Evolutionary conservation across 1,140 invertebrate genomes (phyloP).

Genomic region (Paramacrobiotus metropolitanus): DNA sequence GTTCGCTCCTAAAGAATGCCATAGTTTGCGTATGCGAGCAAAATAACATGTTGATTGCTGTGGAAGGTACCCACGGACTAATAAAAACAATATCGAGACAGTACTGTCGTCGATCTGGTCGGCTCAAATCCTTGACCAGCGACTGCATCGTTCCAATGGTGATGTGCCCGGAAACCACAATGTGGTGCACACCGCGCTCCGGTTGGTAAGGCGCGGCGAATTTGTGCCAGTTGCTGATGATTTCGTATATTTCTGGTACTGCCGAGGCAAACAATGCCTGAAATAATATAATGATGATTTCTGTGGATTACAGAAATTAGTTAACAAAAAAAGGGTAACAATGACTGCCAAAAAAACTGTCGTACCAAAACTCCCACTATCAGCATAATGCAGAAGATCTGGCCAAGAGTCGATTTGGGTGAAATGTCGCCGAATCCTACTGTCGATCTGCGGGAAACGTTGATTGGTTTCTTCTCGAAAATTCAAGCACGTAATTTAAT

Average conservation of each 20-base stretch:
- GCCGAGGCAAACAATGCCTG: not conserved
- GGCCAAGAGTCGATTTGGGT: not conserved
- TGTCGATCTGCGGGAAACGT: not conserved
- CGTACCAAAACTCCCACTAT: constrained; percentile 1
- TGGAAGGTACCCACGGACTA: not conserved
- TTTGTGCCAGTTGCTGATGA: not conserved
- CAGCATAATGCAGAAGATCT: not conserved
- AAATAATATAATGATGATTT: not conserved
- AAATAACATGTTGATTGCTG: too few relatives aligned
- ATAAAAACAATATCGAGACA: not conserved
- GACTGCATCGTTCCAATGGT: not conserved
- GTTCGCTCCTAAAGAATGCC: not conserved
- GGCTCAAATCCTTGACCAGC: not conserved
- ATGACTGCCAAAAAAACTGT: too few relatives aligned
- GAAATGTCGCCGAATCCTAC: not conserved
- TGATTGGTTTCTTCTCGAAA: too few relatives aligned
- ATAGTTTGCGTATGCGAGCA: too few relatives aligned
- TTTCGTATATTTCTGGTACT: not conserved
- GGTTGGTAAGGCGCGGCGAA: not conserved
- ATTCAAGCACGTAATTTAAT: too few relatives aligned
- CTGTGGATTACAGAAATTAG: not conserved
- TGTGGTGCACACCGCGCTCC: not conserved
- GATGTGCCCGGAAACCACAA: not conserved
- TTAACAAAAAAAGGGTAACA: not conserved
- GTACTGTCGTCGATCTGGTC: not conserved